Evolutionary conservation across 2,797 vertebrate species (phyloP), one percentile per base, ranked within the genome.

Genomic region (Atherinosoma microstoma): DNA sequence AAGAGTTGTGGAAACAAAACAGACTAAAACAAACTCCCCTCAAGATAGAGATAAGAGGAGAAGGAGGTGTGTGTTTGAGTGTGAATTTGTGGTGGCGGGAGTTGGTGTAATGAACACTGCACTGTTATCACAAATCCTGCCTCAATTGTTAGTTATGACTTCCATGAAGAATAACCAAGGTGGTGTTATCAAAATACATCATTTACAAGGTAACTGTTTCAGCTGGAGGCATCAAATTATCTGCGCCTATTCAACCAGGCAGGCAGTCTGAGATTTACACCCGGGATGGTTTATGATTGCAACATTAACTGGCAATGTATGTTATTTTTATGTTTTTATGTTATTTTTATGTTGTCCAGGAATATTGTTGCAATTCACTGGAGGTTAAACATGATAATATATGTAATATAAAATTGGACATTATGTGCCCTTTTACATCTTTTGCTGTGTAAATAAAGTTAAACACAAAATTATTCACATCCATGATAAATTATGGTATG

Each of bases 121-220:
- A 32, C 47, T 32, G 74, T 80, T 80, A 82, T 83, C 76, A 7
- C 68, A 57, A 47, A 7, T 18, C 27, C 2, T 9, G 29, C 64
- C 59, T 81, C 65, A 38, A 61, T 79, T 84, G 65, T 80, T 71
- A 30, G 64, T 76, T 49, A 83, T 45, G 27, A 80, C 83, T 72
- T 62, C 70, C 16, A 8, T 70, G 65, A 71, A 76, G 80, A 29
- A 58, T 61, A 66, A 72, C 80, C 78, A 82, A 84, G 64, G n/a
- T 2, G 70, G 63, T 30, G 57, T 67, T 40, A 10, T 27, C 47
- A 59, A 70, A 70, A 80, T 56, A 47, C 70, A 70, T 65, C 54
- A 64, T 79, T 79, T 76, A 65, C 57, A 2, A 47, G 66, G 64
- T 70, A 64, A 75, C 53, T 1, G 3, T 34, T 24, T 8, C 35